These are phyloP conservation scores for Stomatorhinus walkeri DNA, from an alignment of 2,797 vertebrate genomes.

Conservation along the genomic window DNA sequence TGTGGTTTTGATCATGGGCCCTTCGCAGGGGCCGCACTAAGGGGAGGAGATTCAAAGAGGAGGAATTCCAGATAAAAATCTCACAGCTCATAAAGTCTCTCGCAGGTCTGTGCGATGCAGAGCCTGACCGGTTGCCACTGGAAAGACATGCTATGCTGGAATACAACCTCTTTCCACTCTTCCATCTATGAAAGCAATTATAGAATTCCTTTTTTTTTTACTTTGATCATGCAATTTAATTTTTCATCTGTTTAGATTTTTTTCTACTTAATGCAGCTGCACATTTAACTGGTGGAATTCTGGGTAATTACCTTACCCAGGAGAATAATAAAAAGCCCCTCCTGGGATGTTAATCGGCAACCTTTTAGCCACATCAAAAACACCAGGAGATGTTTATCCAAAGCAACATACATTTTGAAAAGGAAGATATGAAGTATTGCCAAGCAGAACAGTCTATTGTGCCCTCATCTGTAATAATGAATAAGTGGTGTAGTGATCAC, in stretches of 20 bases:
- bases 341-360: background rate
- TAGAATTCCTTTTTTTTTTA: background rate
- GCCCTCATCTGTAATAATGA: background rate
- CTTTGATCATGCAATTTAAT: background rate
- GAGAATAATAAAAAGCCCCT: background rate
- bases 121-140: background rate
- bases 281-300: background rate
- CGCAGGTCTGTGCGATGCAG: background rate
- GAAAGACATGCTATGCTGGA: background rate
- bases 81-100: constrained; percentile 27
- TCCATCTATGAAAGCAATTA: background rate
- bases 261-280: background rate
- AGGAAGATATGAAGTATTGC: background rate
- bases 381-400: background rate
- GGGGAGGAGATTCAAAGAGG: constrained; percentile 12
- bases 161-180: background rate
- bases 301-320: background rate
- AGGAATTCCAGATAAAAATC: constrained; percentile 16
- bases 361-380: background rate
- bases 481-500: background rate
- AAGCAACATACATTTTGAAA: background rate
- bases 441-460: background rate
- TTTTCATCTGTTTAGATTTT: background rate
- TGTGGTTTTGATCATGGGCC: constrained; percentile 32
- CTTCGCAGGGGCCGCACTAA: constrained; percentile 8